phyloP scores from a whole-genome alignment of 1,140 invertebrate species.

The Bombus sylvicola region DNA sequence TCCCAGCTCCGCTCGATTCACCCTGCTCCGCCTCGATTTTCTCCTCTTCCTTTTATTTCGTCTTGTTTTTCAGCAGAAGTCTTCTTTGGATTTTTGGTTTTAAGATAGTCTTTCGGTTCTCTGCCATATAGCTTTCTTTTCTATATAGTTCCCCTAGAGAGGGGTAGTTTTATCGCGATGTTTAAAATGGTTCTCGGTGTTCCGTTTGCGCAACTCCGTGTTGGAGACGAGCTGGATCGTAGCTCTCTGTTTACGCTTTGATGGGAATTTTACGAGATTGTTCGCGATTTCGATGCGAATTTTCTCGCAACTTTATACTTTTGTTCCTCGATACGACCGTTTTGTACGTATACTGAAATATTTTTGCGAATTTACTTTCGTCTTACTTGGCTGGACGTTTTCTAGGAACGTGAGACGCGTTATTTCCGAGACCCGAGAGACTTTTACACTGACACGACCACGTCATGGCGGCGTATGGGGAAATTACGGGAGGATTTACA shows the following conservation, averaged over 20 bases:
- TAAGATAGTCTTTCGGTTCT: background rate
- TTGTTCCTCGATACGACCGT: background rate
- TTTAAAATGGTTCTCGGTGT: background rate
- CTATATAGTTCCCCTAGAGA: background rate
- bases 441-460: background rate
- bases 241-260: background rate
- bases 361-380: background rate
- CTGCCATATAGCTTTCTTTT: background rate
- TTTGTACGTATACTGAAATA: no score
- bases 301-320: background rate
- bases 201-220: background rate
- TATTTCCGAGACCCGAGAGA: background rate
- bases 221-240: no score
- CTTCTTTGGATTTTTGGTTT: background rate
- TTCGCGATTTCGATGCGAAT: background rate
- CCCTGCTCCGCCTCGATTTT: background rate
- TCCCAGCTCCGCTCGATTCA: background rate
- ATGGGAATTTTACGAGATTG: background rate
- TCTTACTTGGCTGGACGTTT: background rate
- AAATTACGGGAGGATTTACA: slow-evolving; percentile 25
- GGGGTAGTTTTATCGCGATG: background rate
- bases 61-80: background rate
- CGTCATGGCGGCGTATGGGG: slow-evolving; percentile 12
- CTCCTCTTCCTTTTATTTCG: background rate
- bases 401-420: background rate